phyloP scores from a whole-genome alignment of 2,113 vertebrate genomes.

The Cavia aperea region DNA sequence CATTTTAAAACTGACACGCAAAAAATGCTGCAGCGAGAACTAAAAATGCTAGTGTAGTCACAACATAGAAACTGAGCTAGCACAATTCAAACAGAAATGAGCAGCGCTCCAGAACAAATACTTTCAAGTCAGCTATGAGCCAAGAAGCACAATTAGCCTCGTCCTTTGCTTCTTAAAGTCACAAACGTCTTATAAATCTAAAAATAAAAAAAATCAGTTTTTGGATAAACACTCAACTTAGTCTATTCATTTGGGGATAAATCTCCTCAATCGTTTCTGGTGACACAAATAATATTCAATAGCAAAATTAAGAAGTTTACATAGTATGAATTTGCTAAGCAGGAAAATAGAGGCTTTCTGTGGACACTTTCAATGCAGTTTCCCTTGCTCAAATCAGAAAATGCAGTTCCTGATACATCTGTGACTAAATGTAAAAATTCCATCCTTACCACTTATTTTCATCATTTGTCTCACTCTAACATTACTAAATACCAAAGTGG shows the following conservation, averaged over 20 bases:
- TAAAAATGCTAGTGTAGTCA: neutral
- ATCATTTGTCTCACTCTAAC: neutral
- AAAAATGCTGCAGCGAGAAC: neutral
- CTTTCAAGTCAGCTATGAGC: neutral
- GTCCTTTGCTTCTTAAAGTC: neutral
- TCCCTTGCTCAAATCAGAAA: neutral
- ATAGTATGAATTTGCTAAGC: neutral
- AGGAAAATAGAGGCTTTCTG: neutral
- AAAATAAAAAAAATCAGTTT: neutral
- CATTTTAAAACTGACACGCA: neutral
- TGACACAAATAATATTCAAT: slow-evolving; percentile 1
- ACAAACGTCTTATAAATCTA: neutral
- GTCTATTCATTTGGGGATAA: neutral
- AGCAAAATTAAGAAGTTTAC: neutral
- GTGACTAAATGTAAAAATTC: neutral
- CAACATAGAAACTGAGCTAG: neutral
- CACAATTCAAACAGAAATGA: neutral
- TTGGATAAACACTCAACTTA: neutral
- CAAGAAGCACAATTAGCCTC: neutral
- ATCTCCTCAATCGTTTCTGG: neutral
- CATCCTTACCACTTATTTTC: neutral
- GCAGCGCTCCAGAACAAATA: neutral
- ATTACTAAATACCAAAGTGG: neutral
- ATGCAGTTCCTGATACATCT: neutral
- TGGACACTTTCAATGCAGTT: neutral